These are phyloP conservation scores for Euclidia mi DNA, from an alignment of 2,888 invertebrate species.

Conservation along the genomic window DNA sequence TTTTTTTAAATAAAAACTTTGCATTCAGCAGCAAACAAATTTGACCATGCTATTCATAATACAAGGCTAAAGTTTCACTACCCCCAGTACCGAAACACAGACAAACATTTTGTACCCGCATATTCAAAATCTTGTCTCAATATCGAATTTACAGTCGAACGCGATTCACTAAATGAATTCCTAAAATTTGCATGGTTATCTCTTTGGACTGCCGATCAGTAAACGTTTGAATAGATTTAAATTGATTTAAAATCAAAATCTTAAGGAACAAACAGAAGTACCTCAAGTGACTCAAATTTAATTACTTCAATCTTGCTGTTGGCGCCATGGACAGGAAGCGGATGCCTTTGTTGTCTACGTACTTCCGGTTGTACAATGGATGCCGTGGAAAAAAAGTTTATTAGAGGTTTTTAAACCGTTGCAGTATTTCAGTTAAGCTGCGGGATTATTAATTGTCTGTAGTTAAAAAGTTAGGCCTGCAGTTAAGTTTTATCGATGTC, in stretches of 20 bases:
- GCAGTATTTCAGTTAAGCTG: conserved; percentile 28
- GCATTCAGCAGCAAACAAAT: too few species aligned
- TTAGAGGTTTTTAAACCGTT: conserved; percentile 31
- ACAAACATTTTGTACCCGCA: too few species aligned
- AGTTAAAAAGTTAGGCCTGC: conserved; percentile 4
- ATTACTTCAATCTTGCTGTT: conserved; percentile 35
- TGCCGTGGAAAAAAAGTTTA: conserved; percentile 47
- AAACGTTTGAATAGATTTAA: conserved; percentile 5
- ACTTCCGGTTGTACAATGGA: conserved; percentile 45
- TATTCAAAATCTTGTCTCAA: neutral
- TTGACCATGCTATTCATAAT: too few species aligned
- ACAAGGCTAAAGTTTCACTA: too few species aligned
- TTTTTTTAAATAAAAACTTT: too few species aligned
- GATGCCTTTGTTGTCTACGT: conserved; percentile 43
- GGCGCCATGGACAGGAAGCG: conserved; percentile 35
- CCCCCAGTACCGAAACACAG: too few species aligned
- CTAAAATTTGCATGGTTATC: neutral
- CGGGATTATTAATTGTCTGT: conserved; percentile 7
- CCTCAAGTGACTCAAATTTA: conserved; percentile 36
- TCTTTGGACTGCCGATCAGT: conserved; percentile 1
- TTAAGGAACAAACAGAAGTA: conserved; percentile 7
- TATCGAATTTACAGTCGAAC: neutral
- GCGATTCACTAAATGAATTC: neutral
- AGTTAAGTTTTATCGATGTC: too few species aligned
- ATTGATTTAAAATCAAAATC: conserved; percentile 7